Evolutionary conservation across 2,888 invertebrate genomes (phyloP).

Genomic region (Graphium colonna): DNA sequence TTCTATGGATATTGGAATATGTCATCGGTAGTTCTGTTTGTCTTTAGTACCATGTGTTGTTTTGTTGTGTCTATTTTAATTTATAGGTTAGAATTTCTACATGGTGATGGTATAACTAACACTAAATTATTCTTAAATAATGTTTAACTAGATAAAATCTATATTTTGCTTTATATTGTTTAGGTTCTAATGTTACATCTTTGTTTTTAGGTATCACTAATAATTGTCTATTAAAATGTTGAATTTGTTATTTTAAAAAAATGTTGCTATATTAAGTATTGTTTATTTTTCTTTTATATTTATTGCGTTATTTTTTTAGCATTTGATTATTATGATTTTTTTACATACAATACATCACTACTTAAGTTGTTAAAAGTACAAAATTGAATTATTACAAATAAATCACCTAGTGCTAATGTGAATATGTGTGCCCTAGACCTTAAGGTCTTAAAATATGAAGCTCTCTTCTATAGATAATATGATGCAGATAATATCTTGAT

Average conservation of each 20-base stretch:
- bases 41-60: constrained; percentile 1
- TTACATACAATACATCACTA: constrained; percentile 3
- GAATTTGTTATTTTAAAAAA: neutral
- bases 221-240: neutral
- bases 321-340: too few species aligned
- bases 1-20: neutral
- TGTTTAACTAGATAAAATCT: neutral
- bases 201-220: neutral
- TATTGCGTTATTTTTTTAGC: too few species aligned
- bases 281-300: too few species aligned
- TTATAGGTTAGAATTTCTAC: neutral
- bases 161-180: constrained; percentile 2
- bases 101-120: constrained; percentile 17
- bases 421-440: constrained; percentile 57
- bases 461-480: constrained; percentile 2
- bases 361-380: constrained; percentile 9
- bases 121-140: neutral
- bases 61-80: neutral
- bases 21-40: constrained; percentile 1
- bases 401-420: constrained; percentile 50
- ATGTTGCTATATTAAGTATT: too few species aligned
- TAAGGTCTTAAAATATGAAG: constrained; percentile 15
- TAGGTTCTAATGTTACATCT: too few species aligned
- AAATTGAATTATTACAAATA: constrained; percentile 5
- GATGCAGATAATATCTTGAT: neutral